Evolutionary conservation across 2,797 vertebrate species (phyloP).

Genomic region (Diglossa cyanea): DNA sequence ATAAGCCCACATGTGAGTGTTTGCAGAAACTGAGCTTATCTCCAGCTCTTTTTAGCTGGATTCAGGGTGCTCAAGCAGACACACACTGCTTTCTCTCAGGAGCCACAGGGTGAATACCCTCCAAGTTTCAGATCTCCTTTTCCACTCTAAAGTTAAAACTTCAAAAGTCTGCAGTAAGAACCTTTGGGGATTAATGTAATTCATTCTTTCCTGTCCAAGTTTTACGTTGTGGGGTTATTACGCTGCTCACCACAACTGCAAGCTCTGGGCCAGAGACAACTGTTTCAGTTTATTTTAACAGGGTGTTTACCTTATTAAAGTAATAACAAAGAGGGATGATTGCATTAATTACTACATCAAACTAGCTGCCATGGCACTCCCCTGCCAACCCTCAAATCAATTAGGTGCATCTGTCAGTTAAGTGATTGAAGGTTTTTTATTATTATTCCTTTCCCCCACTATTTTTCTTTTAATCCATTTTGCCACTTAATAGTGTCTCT

Average conservation of each 20-base stretch:
- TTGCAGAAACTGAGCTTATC: constrained; percentile 47
- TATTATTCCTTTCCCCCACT: not conserved
- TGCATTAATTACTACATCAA: constrained; percentile 37
- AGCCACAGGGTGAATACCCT: not conserved
- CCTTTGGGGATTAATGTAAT: constrained; percentile 44
- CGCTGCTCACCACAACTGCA: constrained; percentile 15
- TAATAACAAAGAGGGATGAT: constrained; percentile 38
- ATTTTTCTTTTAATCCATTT: not conserved
- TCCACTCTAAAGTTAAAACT: constrained; percentile 28
- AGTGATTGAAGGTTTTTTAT: not conserved
- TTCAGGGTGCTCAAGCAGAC: not conserved
- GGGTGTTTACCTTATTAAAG: constrained; percentile 59
- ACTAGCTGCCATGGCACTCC: constrained; percentile 9
- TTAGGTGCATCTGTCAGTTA: constrained; percentile 54
- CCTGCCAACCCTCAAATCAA: constrained; percentile 4
- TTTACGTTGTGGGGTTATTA: constrained; percentile 35
- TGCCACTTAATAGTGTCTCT: constrained; percentile 34
- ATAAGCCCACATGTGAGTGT: constrained; percentile 28
- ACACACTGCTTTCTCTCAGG: not conserved
- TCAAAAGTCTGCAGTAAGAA: constrained; percentile 47
- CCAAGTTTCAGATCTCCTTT: constrained; percentile 22
- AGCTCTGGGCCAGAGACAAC: constrained; percentile 46
- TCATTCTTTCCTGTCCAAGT: constrained; percentile 47
- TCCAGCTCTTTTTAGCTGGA: not conserved
- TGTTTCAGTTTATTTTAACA: constrained; percentile 61